Conservation (phyloP, 1,140 invertebrate genomes). For the Diorhabda sublineata region DNA sequence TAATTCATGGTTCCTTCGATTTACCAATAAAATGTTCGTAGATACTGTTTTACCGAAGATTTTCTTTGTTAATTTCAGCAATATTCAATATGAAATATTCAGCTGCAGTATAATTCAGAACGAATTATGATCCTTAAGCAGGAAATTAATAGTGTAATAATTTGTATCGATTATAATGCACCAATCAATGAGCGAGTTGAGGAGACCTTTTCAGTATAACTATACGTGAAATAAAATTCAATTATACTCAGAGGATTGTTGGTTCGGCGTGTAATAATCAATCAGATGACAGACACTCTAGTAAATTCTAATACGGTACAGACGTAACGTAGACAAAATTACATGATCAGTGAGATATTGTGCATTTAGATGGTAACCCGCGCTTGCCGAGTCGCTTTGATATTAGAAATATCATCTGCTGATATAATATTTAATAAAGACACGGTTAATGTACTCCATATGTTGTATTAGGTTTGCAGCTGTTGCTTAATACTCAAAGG, state of each 20-base stretch:
- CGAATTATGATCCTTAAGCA: too few relatives aligned
- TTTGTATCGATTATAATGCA: too few relatives aligned
- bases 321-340: neutral
- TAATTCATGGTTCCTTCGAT: too few relatives aligned
- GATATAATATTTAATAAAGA: neutral
- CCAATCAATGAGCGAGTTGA: too few relatives aligned
- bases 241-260: neutral
- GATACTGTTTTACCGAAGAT: too few relatives aligned
- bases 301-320: neutral
- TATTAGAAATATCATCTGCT: neutral
- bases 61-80: too few relatives aligned
- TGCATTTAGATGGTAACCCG: neutral
- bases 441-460: neutral
- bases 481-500: too few relatives aligned
- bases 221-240: slow-evolving; percentile 6
- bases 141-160: too few relatives aligned
- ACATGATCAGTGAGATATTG: neutral
- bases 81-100: too few relatives aligned
- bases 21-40: too few relatives aligned
- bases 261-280: neutral
- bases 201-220: too few relatives aligned
- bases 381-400: neutral
- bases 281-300: neutral
- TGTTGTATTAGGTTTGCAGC: neutral
- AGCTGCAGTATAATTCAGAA: too few relatives aligned